Evolutionary conservation across 1,140 invertebrate genomes (phyloP).

Genomic region (Drosophila melanogaster): DNA sequence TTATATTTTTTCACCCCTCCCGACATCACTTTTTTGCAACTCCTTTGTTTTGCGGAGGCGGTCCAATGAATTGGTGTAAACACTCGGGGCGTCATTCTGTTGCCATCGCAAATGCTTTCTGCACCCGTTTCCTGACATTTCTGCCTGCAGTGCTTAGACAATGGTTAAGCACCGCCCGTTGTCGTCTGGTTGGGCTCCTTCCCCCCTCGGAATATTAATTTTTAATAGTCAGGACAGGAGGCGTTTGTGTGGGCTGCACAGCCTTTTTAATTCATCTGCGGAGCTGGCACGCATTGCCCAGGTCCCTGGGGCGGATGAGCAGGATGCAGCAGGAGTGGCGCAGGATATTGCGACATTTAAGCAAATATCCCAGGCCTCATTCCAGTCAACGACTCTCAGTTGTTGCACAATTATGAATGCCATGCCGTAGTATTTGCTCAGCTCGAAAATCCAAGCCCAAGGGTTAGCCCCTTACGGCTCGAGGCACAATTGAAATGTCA

Average conservation of each 20-base stretch:
- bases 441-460: slow-evolving; percentile 1
- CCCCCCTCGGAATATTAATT: slow-evolving; percentile 54
- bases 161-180: slow-evolving; percentile 63
- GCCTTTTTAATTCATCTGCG: slow-evolving; percentile 69
- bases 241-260: slow-evolving; percentile 29
- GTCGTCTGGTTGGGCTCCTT: slow-evolving; percentile 27
- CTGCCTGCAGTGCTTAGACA: slow-evolving; percentile 72
- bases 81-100: slow-evolving; percentile 57
- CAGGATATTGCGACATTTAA: slow-evolving; percentile 65
- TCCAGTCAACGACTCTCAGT: slow-evolving; percentile 62
- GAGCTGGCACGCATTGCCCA: slow-evolving; percentile 59
- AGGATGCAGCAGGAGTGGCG: slow-evolving; percentile 17
- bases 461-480: slow-evolving; percentile 2
- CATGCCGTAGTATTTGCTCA: not conserved
- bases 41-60: slow-evolving; percentile 23
- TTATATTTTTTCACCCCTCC: slow-evolving; percentile 11
- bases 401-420: slow-evolving; percentile 56
- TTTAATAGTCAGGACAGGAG: slow-evolving; percentile 54
- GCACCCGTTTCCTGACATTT: slow-evolving; percentile 71
- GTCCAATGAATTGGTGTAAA: slow-evolving; percentile 72
- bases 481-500: slow-evolving; percentile 45
- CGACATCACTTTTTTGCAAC: slow-evolving; percentile 5
- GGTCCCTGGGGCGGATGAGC: slow-evolving; percentile 4
- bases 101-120: slow-evolving; percentile 68
- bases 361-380: slow-evolving; percentile 52